Evolutionary conservation across 2,888 invertebrate genomes (phyloP), one percentile per base, ranked within the genome.

Genomic region (Myopa tessellatipennis): DNA sequence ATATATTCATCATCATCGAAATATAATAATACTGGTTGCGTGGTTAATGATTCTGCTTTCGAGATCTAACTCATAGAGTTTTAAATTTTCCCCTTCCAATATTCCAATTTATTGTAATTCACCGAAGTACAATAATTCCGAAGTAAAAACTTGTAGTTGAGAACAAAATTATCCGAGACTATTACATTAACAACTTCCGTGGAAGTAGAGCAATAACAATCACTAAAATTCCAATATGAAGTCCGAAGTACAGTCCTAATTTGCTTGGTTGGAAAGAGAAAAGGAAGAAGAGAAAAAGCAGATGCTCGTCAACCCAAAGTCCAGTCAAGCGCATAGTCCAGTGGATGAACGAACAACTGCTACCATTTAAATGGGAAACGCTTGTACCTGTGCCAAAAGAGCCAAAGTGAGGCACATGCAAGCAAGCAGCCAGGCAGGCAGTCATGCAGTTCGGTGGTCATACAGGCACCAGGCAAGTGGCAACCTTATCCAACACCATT

Each of bases 251-350:
- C 71, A 71, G 71, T 71, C 71, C 71, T 55, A 71, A 55, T 71
- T 71, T 71, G 58, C 55, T 68, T 65, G 38, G 38, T 10, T 36
- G 65, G 14, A 36, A 5, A 52, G 34, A 50, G n/a, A 52, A 71
- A 8, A 65, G 26, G 3, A 50, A 65, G 74, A 50, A 52, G 58
- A 55, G 38, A 4, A 63, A 61, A 61, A 45, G 61, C 73, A 60
- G 45, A 60, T 73, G 73, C 61, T 18, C 63, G 18, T 36, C 63
- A 65, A 34, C 50, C 50, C 63, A 45, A 63, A 61, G 36, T 74
- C 50, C 74, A 74, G 63, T 63, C 65, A 74, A 65, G 74, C 74
- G 74, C 45, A 8, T 50, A 63, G 38, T 67, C 38, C n/a, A n/a
- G 16, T 40, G 52, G 34, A 34, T 38, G 65, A 34, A 65, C 12